Conservation (phyloP, 2,113 vertebrate genomes). For the Setophaga coronata region DNA sequence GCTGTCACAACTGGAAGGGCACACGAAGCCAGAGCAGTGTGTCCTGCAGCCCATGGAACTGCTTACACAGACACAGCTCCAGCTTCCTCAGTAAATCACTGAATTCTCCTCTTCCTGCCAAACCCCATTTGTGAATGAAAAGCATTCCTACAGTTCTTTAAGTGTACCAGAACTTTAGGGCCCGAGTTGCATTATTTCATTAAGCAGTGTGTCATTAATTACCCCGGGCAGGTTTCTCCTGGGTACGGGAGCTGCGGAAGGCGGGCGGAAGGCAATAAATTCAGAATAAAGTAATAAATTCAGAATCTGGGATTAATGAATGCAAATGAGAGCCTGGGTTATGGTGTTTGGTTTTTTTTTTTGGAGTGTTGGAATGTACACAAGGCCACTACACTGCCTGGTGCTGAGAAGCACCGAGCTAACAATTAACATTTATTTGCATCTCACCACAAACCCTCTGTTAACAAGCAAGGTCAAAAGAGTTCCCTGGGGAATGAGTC, state of each 20-base stretch:
- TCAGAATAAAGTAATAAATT: background rate
- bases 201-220: background rate
- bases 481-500: background rate
- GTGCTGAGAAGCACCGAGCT: rapidly evolving
- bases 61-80: background rate
- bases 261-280: background rate
- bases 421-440: background rate
- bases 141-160: background rate
- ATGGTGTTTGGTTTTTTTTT: background rate
- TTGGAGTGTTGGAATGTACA: background rate
- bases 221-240: background rate
- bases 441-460: background rate
- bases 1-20: background rate
- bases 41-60: background rate
- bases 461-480: background rate
- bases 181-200: background rate
- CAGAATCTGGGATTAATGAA: background rate
- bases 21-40: rapidly evolving
- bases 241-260: background rate
- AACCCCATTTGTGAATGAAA: background rate
- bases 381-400: background rate
- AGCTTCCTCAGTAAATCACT: background rate
- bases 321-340: background rate
- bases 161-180: background rate
- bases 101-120: background rate